These are phyloP conservation scores for Proterorhinus semilunaris DNA, from an alignment of 2,113 vertebrate genomes.

Conservation along the genomic window DNA sequence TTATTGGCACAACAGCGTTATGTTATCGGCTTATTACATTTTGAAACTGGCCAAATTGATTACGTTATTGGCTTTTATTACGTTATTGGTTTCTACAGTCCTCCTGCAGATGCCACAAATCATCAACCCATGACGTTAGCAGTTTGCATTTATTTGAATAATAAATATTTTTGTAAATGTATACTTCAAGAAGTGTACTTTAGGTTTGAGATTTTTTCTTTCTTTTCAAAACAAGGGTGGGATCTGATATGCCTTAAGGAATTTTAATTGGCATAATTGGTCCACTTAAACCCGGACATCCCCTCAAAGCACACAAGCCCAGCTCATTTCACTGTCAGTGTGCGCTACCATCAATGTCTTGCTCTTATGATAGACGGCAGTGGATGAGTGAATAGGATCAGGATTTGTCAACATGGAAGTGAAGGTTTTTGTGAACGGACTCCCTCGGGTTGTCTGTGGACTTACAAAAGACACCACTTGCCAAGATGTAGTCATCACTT, in stretches of 20 bases:
- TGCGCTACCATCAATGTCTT: slow-evolving; percentile 15
- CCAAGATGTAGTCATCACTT: slow-evolving; percentile 77
- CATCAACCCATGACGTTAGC: too few relatives aligned
- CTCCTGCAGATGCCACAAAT: too few relatives aligned
- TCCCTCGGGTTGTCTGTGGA: slow-evolving; percentile 78
- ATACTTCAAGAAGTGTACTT: not conserved
- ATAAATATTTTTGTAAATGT: not conserved
- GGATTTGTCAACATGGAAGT: slow-evolving; percentile 71
- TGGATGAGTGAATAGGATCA: not conserved
- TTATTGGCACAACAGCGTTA: too few relatives aligned
- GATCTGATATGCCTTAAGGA: slow-evolving; percentile 46
- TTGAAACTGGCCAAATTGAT: too few relatives aligned
- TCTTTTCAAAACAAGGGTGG: slow-evolving; percentile 46
- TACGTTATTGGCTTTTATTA: too few relatives aligned
- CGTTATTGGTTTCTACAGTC: too few relatives aligned
- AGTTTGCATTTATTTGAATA: not conserved
- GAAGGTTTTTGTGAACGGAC: slow-evolving; percentile 76
- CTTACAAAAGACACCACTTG: slow-evolving; percentile 77
- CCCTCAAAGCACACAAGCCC: slow-evolving; percentile 26
- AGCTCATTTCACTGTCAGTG: slow-evolving; percentile 28
- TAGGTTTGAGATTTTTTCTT: not conserved
- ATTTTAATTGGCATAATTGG: slow-evolving; percentile 63
- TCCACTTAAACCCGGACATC: slow-evolving; percentile 2
- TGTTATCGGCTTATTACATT: too few relatives aligned
- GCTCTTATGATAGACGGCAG: not conserved